Evolutionary conservation across 1,140 invertebrate genomes (phyloP).

Genomic region (Neodiprion pinetum): DNA sequence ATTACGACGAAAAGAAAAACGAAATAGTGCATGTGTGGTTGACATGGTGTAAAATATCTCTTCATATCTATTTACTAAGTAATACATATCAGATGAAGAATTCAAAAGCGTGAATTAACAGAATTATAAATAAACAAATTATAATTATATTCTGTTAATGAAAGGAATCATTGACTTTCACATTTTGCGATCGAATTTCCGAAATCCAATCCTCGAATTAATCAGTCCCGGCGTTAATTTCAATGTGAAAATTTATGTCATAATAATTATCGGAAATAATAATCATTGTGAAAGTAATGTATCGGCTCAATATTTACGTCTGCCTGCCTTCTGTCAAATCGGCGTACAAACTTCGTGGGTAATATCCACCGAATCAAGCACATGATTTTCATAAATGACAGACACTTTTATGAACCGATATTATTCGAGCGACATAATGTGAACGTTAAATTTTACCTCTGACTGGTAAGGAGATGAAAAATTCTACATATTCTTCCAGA

Average conservation of each 20-base stretch:
- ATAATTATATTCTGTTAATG: background rate
- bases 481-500: slow-evolving; percentile 47
- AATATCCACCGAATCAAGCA: slow-evolving; percentile 20
- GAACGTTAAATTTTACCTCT: slow-evolving; percentile 42
- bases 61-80: too few species aligned
- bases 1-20: background rate
- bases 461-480: slow-evolving; percentile 29
- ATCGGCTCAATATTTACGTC: slow-evolving; percentile 48
- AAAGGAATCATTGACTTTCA: too few species aligned
- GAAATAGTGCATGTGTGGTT: background rate
- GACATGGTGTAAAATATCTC: background rate
- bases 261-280: background rate
- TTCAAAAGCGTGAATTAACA: background rate
- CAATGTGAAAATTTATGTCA: background rate
- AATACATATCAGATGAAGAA: too few species aligned
- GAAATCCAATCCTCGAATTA: background rate
- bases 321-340: slow-evolving; percentile 47
- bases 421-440: slow-evolving; percentile 33
- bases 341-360: slow-evolving; percentile 37
- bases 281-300: background rate
- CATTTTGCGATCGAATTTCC: too few species aligned
- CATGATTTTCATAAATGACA: slow-evolving; percentile 2
- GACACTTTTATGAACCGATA: background rate
- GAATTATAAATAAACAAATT: background rate
- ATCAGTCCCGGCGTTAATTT: background rate